Conservation (phyloP, 2,113 vertebrate species). For the Nothobranchius kuhntae region DNA sequence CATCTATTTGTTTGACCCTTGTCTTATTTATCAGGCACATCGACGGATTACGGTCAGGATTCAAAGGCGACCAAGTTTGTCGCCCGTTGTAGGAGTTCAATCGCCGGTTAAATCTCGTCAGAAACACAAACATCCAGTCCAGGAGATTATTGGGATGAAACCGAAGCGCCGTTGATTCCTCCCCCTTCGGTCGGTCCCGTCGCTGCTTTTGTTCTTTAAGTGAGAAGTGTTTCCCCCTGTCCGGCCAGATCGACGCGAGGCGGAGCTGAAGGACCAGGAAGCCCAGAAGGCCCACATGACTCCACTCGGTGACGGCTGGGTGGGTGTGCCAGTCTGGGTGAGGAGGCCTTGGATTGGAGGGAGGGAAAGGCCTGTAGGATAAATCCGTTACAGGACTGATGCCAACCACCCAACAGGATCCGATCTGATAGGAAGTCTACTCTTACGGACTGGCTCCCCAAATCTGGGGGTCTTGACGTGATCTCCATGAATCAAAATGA, state of each 20-base stretch:
- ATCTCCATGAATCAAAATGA: too few species aligned
- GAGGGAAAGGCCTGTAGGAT: conserved; percentile 57
- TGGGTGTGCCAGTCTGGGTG: conserved; percentile 68
- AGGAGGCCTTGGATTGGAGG: conserved; percentile 69
- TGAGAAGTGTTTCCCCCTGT: conserved; percentile 80
- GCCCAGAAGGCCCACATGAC: conserved; percentile 74
- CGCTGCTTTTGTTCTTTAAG: conserved; percentile 82
- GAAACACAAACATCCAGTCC: conserved; percentile 19
- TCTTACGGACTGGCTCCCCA: too few species aligned
- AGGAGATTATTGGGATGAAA: conserved; percentile 11
- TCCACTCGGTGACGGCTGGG: conserved; percentile 65
- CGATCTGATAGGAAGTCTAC: background rate
- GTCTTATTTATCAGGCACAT: conserved; percentile 63
- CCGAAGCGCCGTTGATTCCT: conserved; percentile 38
- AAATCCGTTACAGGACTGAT: conserved; percentile 39
- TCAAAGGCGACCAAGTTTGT: conserved; percentile 71
- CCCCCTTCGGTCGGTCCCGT: conserved; percentile 57
- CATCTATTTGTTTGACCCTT: conserved; percentile 68
- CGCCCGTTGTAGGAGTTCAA: conserved; percentile 52
- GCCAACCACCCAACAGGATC: background rate
- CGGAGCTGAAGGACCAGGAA: conserved; percentile 79
- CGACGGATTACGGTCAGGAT: conserved; percentile 64
- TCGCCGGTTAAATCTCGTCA: conserved; percentile 23
- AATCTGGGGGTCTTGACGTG: too few species aligned
- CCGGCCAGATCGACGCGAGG: conserved; percentile 80